phyloP scores from a whole-genome alignment of 2,797 vertebrate genomes.

The Neopelma chrysocephalum region DNA sequence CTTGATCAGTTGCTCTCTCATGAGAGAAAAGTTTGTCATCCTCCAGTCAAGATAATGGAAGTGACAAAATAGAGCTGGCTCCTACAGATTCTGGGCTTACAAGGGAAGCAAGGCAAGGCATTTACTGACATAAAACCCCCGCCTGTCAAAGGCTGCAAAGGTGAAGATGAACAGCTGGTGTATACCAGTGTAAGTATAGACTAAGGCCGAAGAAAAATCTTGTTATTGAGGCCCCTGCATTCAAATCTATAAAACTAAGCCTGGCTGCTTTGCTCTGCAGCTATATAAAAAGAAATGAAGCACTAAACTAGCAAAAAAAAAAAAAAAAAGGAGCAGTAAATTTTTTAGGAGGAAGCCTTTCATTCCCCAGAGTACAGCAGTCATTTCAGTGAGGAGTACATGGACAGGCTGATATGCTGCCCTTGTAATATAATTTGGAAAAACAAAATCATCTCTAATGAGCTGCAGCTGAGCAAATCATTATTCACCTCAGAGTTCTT shows the following conservation, averaged over 20 bases:
- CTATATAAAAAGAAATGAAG: constrained; percentile 37
- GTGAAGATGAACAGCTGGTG: background rate
- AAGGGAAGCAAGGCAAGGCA: background rate
- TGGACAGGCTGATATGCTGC: constrained; percentile 7
- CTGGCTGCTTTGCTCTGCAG: background rate
- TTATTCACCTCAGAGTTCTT: constrained; percentile 66
- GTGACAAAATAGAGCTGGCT: background rate
- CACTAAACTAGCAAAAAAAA: background rate
- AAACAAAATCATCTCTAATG: constrained; percentile 67
- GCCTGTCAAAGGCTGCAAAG: background rate
- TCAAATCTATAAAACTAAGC: background rate
- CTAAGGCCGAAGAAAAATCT: background rate
- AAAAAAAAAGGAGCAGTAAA: background rate
- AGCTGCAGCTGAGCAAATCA: constrained; percentile 67
- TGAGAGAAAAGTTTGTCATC: background rate
- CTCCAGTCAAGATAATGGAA: background rate
- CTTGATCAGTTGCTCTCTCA: background rate
- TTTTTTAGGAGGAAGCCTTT: constrained; percentile 44
- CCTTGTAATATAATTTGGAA: constrained; percentile 63
- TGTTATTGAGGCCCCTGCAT: background rate
- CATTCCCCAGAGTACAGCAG: background rate
- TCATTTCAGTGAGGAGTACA: constrained; percentile 15
- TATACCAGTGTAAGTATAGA: background rate
- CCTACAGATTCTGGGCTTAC: background rate
- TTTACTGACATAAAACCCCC: background rate